These are phyloP conservation scores for Pampus argenteus DNA, from an alignment of 2,797 vertebrate species.

Conservation along the genomic window DNA sequence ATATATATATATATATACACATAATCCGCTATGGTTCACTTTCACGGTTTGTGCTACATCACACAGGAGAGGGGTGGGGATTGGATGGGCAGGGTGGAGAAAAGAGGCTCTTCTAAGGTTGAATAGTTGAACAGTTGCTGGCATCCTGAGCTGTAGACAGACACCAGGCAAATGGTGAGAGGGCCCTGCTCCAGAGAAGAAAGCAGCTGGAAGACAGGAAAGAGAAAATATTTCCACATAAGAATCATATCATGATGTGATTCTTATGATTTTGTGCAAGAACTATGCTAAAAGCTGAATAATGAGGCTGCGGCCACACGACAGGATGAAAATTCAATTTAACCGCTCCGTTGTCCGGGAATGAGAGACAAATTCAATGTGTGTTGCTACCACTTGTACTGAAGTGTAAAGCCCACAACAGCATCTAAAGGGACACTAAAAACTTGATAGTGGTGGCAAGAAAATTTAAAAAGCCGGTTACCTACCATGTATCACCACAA, in stretches of 20 bases:
- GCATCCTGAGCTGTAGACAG: conserved; percentile 75
- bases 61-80: conserved; percentile 85
- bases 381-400: too few relatives aligned
- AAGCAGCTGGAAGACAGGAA: conserved; percentile 63
- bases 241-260: neutral
- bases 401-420: too few relatives aligned
- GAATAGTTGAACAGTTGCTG: conserved; percentile 61
- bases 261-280: neutral
- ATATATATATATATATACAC: conserved; percentile 46
- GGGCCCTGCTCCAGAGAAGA: conserved; percentile 59
- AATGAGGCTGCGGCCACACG: neutral
- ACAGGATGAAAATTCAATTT: neutral
- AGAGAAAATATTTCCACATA: conserved; percentile 6
- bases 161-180: conserved; percentile 69
- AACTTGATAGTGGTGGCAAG: neutral
- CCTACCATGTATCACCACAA: neutral
- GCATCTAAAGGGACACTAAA: too few relatives aligned
- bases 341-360: conserved; percentile 3
- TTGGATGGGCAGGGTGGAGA: conserved; percentile 81
- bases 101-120: conserved; percentile 82
- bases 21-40: conserved; percentile 90
- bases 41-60: conserved; percentile 98
- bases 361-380: too few relatives aligned
- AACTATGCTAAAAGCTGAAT: neutral
- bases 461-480: too few relatives aligned